These are phyloP conservation scores for Tragelaphus buxtoni DNA, from an alignment of 2,113 vertebrate genomes.

Conservation along the genomic window DNA sequence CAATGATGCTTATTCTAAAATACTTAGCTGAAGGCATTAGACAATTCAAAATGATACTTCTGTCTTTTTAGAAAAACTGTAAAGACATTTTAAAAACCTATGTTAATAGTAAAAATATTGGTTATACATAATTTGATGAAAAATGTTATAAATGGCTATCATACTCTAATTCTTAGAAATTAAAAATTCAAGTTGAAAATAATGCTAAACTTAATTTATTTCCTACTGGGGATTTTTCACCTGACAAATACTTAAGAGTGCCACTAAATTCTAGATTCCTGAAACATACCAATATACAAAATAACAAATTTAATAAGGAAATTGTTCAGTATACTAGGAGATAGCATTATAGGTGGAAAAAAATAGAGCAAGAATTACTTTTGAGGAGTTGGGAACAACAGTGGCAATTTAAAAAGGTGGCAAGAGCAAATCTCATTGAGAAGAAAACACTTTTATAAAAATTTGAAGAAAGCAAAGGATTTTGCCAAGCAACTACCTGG, in stretches of 20 bases:
- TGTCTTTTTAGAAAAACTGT: neutral
- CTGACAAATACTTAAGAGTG: too few species aligned
- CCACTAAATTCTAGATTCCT: too few species aligned
- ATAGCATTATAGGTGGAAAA: neutral
- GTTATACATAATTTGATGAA: neutral
- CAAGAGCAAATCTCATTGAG: neutral
- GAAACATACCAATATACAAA: too few species aligned
- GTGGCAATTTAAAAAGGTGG: neutral
- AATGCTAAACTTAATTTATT: neutral
- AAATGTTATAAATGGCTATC: neutral
- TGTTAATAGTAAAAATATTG: neutral
- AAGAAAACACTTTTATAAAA: neutral
- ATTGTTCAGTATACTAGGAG: neutral
- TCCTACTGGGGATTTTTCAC: too few species aligned
- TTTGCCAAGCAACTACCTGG: neutral
- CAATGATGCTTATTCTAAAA: neutral
- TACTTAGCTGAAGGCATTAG: neutral
- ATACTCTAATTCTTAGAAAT: conserved; percentile 8
- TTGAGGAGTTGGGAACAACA: neutral
- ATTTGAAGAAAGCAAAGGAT: neutral
- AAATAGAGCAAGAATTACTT: neutral
- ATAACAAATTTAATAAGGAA: neutral
- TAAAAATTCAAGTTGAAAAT: conserved; percentile 1
- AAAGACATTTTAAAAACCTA: neutral
- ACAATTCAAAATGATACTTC: conserved; percentile 13